A percentile compares a stretch with the other conserved stretches of the same genome.
Evolutionary conservation across 2,797 vertebrate species (phyloP).

Genomic region (Rallus crepitans): DNA sequence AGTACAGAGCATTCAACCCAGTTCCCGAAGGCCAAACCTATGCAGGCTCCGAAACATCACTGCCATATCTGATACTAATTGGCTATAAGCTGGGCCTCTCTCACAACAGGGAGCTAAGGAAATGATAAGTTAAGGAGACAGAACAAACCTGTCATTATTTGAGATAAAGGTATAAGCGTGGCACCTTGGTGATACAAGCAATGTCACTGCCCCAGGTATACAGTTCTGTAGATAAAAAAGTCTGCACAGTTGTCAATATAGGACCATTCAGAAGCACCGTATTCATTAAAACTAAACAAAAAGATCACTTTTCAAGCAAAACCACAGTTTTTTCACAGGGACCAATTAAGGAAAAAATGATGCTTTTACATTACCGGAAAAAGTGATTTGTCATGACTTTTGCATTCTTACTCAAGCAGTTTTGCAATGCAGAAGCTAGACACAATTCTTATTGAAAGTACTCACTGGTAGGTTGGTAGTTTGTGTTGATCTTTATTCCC

Average conservation of each 20-base stretch:
- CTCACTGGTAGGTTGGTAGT: background rate
- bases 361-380: background rate
- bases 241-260: background rate
- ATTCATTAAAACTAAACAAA: slow-evolving; percentile 53
- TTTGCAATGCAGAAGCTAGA: slow-evolving; percentile 29
- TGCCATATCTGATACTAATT: slow-evolving; percentile 44
- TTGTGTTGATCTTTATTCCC: slow-evolving; percentile 28
- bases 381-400: slow-evolving; percentile 39
- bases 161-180: slow-evolving; percentile 1
- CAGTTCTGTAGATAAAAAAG: background rate
- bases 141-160: slow-evolving; percentile 18
- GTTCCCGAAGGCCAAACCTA: slow-evolving; percentile 16
- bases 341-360: slow-evolving; percentile 34
- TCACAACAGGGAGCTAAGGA: background rate
- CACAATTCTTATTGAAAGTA: background rate
- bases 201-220: background rate
- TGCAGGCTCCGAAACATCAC: background rate
- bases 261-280: background rate
- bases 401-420: slow-evolving; percentile 19
- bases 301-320: background rate
- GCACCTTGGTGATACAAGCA: background rate
- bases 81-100: background rate
- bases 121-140: slow-evolving; percentile 3
- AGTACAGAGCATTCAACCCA: background rate
- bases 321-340: slow-evolving; percentile 22